A percentile compares a stretch with the other conserved stretches of the same genome.
These are phyloP conservation scores for Eulithis prunata DNA, from an alignment of 2,888 invertebrate genomes.

Conservation along the genomic window DNA sequence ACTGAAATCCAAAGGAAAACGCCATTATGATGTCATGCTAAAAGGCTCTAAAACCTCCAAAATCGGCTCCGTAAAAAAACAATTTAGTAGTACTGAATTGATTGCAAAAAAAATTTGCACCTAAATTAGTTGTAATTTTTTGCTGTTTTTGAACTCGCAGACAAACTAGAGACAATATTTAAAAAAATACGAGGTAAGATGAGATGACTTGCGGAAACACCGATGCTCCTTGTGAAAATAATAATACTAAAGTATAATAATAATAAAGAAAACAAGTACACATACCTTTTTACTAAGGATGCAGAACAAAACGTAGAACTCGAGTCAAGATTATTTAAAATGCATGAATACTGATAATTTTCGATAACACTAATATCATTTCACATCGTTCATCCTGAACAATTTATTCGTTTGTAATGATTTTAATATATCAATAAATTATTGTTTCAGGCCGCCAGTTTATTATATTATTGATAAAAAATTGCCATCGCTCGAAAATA, in stretches of 20 bases:
- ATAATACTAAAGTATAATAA: not conserved
- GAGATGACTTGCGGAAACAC: not conserved
- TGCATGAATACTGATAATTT: no score
- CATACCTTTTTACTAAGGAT: constrained; percentile 14
- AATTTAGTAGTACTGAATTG: not conserved
- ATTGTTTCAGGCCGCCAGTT: constrained; percentile 17
- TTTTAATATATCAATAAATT: not conserved
- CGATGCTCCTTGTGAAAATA: not conserved
- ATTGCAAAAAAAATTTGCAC: not conserved
- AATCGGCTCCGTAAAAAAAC: not conserved
- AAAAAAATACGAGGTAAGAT: constrained; percentile 9
- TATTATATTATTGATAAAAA: constrained; percentile 4
- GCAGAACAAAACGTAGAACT: not conserved
- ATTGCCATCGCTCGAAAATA: not conserved
- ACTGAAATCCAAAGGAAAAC: not conserved
- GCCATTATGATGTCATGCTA: not conserved
- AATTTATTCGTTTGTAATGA: not conserved
- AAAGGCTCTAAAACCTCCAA: constrained; percentile 1
- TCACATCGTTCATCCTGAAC: not conserved
- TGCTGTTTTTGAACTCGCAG: no score
- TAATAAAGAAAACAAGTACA: no score
- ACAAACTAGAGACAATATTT: not conserved
- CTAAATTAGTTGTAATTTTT: not conserved
- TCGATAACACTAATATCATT: not conserved
- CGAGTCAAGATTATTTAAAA: no score